Evolutionary conservation across 2,888 invertebrate genomes (phyloP).

Genomic region (Cataglyphis altisquamis): DNA sequence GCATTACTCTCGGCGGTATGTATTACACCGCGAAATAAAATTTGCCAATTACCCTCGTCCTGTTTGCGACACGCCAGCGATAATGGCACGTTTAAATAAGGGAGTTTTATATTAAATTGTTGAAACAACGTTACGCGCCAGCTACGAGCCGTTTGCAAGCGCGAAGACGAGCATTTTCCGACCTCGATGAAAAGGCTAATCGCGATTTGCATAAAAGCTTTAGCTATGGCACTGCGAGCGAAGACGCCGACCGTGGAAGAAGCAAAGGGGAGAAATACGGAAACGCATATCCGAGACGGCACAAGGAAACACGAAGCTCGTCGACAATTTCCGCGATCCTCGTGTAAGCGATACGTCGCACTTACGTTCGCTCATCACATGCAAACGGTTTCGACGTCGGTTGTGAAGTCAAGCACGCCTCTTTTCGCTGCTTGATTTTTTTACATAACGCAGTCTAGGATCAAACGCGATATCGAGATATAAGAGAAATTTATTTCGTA

Average conservation of each 20-base stretch:
- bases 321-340: not conserved
- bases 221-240: constrained; percentile 24
- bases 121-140: not conserved
- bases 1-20: constrained; percentile 11
- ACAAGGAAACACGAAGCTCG: not conserved
- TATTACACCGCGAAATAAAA: constrained; percentile 42
- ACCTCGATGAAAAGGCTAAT: constrained; percentile 29
- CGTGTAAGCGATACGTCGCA: constrained; percentile 24
- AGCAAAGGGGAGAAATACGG: not conserved
- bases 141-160: not conserved
- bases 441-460: not conserved
- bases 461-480: not conserved
- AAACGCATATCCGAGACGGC: not conserved
- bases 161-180: constrained; percentile 3
- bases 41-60: constrained; percentile 27
- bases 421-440: constrained; percentile 56
- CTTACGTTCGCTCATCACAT: constrained; percentile 67
- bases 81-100: constrained; percentile 19
- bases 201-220: constrained; percentile 48
- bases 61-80: constrained; percentile 11
- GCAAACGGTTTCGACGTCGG: constrained; percentile 52
- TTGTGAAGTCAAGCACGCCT: constrained; percentile 56
- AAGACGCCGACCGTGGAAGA: constrained; percentile 4
- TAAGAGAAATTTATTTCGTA: not conserved
- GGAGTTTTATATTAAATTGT: constrained; percentile 38